Evolutionary conservation across 2,113 vertebrate genomes (phyloP).

Genomic region (Hippotragus niger): DNA sequence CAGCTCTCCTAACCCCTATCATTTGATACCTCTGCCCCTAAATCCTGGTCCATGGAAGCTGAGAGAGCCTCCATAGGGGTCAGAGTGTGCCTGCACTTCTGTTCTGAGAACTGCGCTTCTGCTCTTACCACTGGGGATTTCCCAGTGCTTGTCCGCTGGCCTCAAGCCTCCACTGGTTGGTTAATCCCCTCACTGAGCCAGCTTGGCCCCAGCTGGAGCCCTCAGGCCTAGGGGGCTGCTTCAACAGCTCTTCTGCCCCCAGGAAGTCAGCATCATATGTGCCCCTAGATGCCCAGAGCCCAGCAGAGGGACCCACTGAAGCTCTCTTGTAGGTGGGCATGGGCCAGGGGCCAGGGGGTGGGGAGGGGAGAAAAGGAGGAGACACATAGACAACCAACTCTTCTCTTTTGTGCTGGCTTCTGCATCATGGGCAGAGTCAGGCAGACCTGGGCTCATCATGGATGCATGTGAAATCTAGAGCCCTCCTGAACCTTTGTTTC

Average conservation of each 20-base stretch:
- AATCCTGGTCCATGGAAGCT: background rate
- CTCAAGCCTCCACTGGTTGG: background rate
- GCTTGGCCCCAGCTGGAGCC: background rate
- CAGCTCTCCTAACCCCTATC: background rate
- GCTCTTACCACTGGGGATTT: background rate
- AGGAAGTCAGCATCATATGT: background rate
- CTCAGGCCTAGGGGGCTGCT: background rate
- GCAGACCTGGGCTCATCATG: background rate
- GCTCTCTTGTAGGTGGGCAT: rapidly evolving
- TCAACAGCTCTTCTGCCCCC: background rate
- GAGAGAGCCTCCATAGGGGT: background rate
- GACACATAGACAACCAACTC: background rate
- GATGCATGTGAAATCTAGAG: background rate
- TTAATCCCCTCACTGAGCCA: rapidly evolving
- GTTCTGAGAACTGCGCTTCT: rapidly evolving
- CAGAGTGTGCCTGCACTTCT: rapidly evolving
- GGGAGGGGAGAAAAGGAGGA: background rate
- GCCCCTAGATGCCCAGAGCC: background rate
- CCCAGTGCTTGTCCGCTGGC: rapidly evolving
- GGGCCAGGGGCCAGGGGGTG: rapidly evolving
- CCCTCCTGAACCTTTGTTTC: background rate
- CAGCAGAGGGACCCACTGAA: background rate
- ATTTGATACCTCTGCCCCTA: background rate
- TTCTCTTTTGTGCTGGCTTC: background rate
- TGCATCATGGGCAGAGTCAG: background rate